A percentile compares a stretch with the other conserved stretches of the same genome.
phyloP scores from a whole-genome alignment of 2,888 invertebrate genomes.

The Drosophila bunnanda region DNA sequence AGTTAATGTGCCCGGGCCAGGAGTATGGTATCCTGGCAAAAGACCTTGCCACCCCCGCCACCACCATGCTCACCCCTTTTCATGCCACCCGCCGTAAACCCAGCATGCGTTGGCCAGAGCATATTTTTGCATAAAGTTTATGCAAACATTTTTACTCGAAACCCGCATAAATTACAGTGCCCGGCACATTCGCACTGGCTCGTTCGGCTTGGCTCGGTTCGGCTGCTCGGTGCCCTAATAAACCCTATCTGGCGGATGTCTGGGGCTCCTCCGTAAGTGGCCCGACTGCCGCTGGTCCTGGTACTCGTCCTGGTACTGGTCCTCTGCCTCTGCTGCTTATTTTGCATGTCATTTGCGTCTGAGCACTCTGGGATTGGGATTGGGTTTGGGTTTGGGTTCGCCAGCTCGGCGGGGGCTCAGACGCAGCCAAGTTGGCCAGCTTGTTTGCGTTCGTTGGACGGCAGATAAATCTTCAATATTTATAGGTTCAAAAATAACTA shows the following conservation, averaged over 20 bases:
- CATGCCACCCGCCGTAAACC: not conserved
- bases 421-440: slow-evolving; percentile 13
- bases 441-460: slow-evolving; percentile 24
- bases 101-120: slow-evolving; percentile 57
- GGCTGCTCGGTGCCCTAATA: slow-evolving; percentile 55
- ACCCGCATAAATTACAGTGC: slow-evolving; percentile 73
- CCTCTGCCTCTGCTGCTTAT: slow-evolving; percentile 50
- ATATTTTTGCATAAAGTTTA: slow-evolving; percentile 80
- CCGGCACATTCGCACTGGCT: slow-evolving; percentile 34
- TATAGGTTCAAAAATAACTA: slow-evolving; percentile 28
- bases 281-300: slow-evolving; percentile 36
- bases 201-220: slow-evolving; percentile 3
- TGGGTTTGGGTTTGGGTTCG: not conserved
- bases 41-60: slow-evolving; percentile 5
- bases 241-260: slow-evolving; percentile 55
- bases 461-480: slow-evolving; percentile 38
- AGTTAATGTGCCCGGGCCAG: slow-evolving; percentile 50
- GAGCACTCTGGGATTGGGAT: slow-evolving; percentile 33
- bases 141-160: slow-evolving; percentile 75
- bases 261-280: slow-evolving; percentile 66
- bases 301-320: not conserved
- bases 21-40: slow-evolving; percentile 15
- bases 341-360: slow-evolving; percentile 71
- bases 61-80: not conserved
- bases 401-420: slow-evolving; percentile 9